Conservation (phyloP, 2,888 invertebrate species). For the Andricus quercusramuli region DNA sequence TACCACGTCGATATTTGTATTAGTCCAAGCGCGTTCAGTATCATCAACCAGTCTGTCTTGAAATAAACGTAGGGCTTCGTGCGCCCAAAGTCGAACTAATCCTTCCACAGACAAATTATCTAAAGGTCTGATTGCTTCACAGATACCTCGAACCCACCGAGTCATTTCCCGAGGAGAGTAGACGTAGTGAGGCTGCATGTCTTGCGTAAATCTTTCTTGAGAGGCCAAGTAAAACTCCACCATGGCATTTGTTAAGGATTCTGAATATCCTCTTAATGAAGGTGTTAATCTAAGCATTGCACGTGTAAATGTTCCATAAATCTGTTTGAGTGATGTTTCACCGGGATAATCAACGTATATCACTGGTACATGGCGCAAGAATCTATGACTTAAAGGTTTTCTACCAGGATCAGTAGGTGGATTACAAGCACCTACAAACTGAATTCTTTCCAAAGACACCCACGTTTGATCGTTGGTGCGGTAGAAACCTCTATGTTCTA, state of each 20-base stretch:
- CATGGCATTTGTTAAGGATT: conserved; percentile 99
- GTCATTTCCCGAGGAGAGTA: conserved; percentile 99
- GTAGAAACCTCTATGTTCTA: conserved; percentile 97
- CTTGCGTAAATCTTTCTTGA: conserved; percentile 98
- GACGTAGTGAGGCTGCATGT: conserved; percentile 99
- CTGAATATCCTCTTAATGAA: conserved; percentile 94
- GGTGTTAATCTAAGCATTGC: conserved; percentile 97
- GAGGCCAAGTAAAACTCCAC: conserved; percentile 98
- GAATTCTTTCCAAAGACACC: conserved; percentile 98
- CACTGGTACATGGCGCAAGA: conserved; percentile 96
- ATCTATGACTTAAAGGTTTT: conserved; percentile 94
- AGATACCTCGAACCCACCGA: conserved; percentile 99
- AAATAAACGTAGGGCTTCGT: conserved; percentile 98
- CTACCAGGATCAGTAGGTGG: conserved; percentile 99
- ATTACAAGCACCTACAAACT: conserved; percentile 99
- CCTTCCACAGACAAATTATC: conserved; percentile 96
- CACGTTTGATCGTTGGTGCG: conserved; percentile 96
- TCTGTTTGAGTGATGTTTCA: conserved; percentile 97
- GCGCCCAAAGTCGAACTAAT: conserved; percentile 98
- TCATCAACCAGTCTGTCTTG: conserved; percentile 97
- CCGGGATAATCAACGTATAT: conserved; percentile 99
- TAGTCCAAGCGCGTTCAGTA: conserved; percentile 97
- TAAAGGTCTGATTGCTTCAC: conserved; percentile 97
- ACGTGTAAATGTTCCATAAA: conserved; percentile 98
- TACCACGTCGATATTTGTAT: conserved; percentile 96